These are phyloP conservation scores for Crocallis elinguaria DNA, from an alignment of 2,888 invertebrate species.

Conservation along the genomic window DNA sequence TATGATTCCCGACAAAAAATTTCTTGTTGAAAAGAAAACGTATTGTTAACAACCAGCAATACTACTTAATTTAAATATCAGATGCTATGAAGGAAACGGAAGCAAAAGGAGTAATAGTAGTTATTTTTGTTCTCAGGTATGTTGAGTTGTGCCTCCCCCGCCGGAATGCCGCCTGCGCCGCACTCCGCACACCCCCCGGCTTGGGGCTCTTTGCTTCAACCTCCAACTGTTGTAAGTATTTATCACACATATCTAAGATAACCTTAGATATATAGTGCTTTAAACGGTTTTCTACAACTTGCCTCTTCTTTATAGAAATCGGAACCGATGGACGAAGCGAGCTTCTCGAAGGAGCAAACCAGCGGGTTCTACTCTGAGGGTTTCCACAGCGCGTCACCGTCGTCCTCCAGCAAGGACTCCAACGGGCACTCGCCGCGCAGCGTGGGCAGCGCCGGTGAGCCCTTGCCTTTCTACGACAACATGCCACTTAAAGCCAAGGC, in stretches of 20 bases:
- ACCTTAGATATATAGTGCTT: neutral
- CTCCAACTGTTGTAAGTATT: conserved; percentile 68
- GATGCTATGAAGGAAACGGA: neutral
- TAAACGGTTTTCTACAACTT: conserved; percentile 26
- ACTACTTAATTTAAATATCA: no score
- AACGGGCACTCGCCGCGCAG: conserved; percentile 79
- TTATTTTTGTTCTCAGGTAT: conserved; percentile 57
- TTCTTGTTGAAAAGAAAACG: no score
- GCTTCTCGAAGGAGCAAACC: conserved; percentile 83
- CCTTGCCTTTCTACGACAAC: conserved; percentile 70
- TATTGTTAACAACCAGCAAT: no score
- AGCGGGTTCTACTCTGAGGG: conserved; percentile 86
- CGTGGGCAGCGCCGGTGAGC: conserved; percentile 71
- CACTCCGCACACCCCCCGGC: conserved; percentile 62
- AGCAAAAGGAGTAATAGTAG: neutral
- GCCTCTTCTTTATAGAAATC: conserved; percentile 80
- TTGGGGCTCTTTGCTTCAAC: conserved; percentile 68
- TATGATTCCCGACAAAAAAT: neutral
- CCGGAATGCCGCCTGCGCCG: conserved; percentile 76
- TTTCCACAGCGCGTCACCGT: conserved; percentile 85
- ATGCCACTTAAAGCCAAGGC: conserved; percentile 75
- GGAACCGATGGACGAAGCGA: conserved; percentile 77
- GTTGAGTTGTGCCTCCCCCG: conserved; percentile 77
- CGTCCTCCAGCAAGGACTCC: conserved; percentile 82
- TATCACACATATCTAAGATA: neutral